phyloP scores from a whole-genome alignment of 2,113 vertebrate species.

The Amphiprion ocellaris region DNA sequence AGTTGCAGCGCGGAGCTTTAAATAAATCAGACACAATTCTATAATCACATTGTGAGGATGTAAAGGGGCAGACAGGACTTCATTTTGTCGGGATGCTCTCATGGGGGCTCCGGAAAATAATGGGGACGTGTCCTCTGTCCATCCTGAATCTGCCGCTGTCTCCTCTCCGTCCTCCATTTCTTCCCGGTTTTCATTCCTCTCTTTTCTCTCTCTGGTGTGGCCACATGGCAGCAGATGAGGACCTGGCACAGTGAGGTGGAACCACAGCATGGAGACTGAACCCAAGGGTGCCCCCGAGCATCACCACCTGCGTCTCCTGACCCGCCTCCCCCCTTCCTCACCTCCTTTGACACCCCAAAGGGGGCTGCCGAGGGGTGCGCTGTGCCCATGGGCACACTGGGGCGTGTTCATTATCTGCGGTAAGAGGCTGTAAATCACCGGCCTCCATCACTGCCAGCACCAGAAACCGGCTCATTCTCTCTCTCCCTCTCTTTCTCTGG shows the following conservation, averaged over 20 bases:
- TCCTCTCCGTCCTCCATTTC: not conserved
- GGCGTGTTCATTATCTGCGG: conserved; percentile 83
- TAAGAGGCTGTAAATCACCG: conserved; percentile 85
- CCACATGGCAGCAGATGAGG: conserved; percentile 75
- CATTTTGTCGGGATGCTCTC: conserved; percentile 75
- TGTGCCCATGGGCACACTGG: conserved; percentile 66
- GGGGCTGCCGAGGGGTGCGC: conserved; percentile 58
- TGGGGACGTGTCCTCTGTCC: conserved; percentile 73
- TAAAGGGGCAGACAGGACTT: conserved; percentile 63
- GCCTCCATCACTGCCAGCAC: conserved; percentile 83
- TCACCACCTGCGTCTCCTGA: conserved; percentile 83
- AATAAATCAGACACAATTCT: conserved; percentile 68
- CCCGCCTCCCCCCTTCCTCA: conserved; percentile 15
- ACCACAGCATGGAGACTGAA: conserved; percentile 67
- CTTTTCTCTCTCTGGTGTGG: conserved; percentile 39
- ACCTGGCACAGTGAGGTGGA: conserved; percentile 74
- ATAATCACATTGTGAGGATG: conserved; percentile 75
- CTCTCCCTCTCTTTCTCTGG: conserved; percentile 56
- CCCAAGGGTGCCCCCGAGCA: conserved; percentile 78
- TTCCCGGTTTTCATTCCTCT: conserved; percentile 9
- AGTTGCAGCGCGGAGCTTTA: conserved; percentile 37
- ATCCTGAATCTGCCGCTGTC: conserved; percentile 65
- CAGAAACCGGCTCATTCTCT: conserved; percentile 60
- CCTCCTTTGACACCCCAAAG: conserved; percentile 63
- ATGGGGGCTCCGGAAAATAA: conserved; percentile 66